Base-by-base conservation (phyloP, 2,797 vertebrate species). In the Etheostoma perlongum region DNA sequence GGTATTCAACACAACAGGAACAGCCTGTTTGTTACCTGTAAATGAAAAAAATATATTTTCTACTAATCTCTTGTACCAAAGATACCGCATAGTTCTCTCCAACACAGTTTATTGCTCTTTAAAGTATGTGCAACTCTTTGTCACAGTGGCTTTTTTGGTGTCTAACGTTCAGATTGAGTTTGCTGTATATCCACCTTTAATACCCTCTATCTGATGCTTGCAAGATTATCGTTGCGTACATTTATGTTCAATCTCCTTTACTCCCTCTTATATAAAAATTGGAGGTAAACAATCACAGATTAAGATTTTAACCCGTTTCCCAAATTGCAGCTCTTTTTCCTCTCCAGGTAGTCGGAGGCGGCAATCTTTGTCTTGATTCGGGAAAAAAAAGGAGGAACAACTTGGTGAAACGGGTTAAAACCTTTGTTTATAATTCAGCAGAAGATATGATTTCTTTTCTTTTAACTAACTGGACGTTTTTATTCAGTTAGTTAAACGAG, bases 101-200 rank as follows among this genome's bases (percentile, higher is more conserved):
- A 47, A 63, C 30, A 21, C 64, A 30, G 2, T 66, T 73, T 65
- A 80, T 68, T 71, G 33, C 59, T 57, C 63, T 64, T 61, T 46
- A 73, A 72, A 76, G 72, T 63, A 58, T 21, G 23, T 53, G 1
- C 53, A 77, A 54, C 44, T 61, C 68, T 60, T 69, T 9, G 18
- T 65, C 53, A 63, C 18, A 9, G 7, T 44, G 51, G 65, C 25
- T 73, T 57, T 59, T 46, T 63, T 48, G 36, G 5, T 53, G 36
- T 25, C 64, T 71, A 59, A 74, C 75, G 60, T 61, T 83, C 33
- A 75, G 70, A 60, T 25, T 6, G 63, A 71, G 23, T 66, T 64
- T 21, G 64, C 61, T 76, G 25, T 77, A 70, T 52, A 61, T 70
- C 9, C 49, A 52, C 11, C 14, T 61, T 72, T 63, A 51, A 78